Evolutionary conservation across 1,140 invertebrate genomes (phyloP), one percentile per base, ranked within the genome.

Genomic region (Tyrophagus putrescentiae): DNA sequence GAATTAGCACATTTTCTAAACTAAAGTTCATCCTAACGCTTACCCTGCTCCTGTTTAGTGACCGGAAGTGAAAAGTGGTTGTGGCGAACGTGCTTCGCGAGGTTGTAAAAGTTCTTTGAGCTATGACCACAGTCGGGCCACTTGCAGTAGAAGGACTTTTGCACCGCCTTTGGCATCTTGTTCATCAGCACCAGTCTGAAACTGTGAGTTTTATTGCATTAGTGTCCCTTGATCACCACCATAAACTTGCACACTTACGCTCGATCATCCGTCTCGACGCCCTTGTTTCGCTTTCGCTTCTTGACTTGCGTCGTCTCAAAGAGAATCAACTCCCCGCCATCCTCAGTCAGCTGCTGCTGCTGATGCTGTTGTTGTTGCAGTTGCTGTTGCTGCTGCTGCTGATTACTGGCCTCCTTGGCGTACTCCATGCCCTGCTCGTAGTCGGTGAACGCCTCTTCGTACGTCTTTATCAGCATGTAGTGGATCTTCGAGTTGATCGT

Each of bases 91-190:
- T 39, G 36, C 36, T 39, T 39, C 13, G 36, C 36, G 21, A 39
- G 36, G 36, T 39, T 39, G 36, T 13, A 39, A 13, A 39, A 13
- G 21, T 13, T 39, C 36, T 39, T 39, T 39, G 36, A 39, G 36
- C 36, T 39, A 39, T 39, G 36, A 39, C 36, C 36, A 39, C 36
- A 39, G 36, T 39, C 36, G 36, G 36, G 36, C 36, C 36, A 39
- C 21, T 39, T 39, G 21, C 36, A 39, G 36, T 39, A 39, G 36
- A 13, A 39, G 13, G 36, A 21, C 36, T 39, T 39, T 13, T 39
- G 13, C 21, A 21, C 13, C 13, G 13, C 36, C 21, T 21, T 13
- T 39, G 36, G 36, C 21, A 21, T 13, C 13, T 21, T 13, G 21
- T 39, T 39, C 36, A 39, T 39, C 21, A 39, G 36, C 21, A 13